These are phyloP conservation scores for Isotomurus palustris DNA, from an alignment of 2,888 invertebrate genomes.

Conservation along the genomic window DNA sequence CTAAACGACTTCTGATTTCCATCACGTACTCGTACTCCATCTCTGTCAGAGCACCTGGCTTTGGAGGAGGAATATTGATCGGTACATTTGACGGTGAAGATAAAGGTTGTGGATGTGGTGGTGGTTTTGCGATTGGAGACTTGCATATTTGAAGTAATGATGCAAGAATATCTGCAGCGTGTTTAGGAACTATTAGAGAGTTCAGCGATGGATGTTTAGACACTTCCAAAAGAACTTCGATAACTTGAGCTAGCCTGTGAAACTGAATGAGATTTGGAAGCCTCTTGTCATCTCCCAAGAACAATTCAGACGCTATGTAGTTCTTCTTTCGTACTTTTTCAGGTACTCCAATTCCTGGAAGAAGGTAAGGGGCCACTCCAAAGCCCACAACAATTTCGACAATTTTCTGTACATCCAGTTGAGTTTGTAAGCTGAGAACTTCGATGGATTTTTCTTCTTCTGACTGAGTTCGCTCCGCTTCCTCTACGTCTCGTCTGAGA, in stretches of 20 bases:
- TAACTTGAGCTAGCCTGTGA: slow-evolving; percentile 26
- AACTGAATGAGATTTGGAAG: slow-evolving; percentile 26
- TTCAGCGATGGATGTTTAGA: slow-evolving; percentile 22
- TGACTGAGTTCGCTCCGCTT: slow-evolving; percentile 21
- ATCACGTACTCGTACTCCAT: slow-evolving; percentile 26
- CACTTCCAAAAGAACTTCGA: slow-evolving; percentile 20
- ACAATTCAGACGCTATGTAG: slow-evolving; percentile 13
- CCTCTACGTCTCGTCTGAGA: slow-evolving; percentile 22
- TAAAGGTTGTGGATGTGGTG: neutral
- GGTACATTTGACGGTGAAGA: neutral
- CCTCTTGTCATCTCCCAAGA: slow-evolving; percentile 16
- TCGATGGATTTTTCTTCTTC: slow-evolving; percentile 43
- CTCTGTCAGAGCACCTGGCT: slow-evolving; percentile 8
- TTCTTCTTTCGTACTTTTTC: slow-evolving; percentile 32
- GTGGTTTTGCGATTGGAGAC: slow-evolving; percentile 62
- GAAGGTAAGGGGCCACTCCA: slow-evolving; percentile 60
- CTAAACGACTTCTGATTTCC: slow-evolving; percentile 16
- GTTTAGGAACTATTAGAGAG: slow-evolving; percentile 54
- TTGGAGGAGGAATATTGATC: neutral
- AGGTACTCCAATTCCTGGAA: slow-evolving; percentile 62
- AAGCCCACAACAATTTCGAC: slow-evolving; percentile 62
- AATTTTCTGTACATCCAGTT: slow-evolving; percentile 59
- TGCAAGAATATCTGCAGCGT: slow-evolving; percentile 61
- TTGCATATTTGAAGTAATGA: slow-evolving; percentile 65
- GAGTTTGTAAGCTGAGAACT: slow-evolving; percentile 62